Base-by-base conservation (phyloP, 2,113 vertebrate genomes). In the Gadus macrocephalus region DNA sequence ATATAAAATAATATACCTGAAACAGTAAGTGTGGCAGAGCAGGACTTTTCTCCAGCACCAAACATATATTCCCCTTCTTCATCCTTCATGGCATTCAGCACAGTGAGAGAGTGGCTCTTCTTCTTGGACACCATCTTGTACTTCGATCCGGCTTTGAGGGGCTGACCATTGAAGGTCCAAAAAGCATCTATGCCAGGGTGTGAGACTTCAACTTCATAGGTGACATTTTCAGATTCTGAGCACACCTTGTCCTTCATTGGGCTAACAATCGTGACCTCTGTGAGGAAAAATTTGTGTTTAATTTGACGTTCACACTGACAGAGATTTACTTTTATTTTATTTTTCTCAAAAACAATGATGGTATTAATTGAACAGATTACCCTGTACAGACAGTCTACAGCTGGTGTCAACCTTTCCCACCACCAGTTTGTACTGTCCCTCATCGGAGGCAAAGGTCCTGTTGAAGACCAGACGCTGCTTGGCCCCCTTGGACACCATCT, bases 11-110 rank as follows among this genome's bases (percentile, higher is more conserved):
- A 5, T 78, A 63, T 92, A 99, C 97, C 97, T 93, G 95, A 91
- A 71, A 99, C 96, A 1, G 91, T 94, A 75, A 99, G 92, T 16
- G 87, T 92, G 70, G 94, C 97, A 66, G 88, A 93, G 75, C 95
- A 96, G 75, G 85, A 95, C 87, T 98, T 95, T 85, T 97, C 95
- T 68, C 97, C 97, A 74, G 96, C 96, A 71, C 93, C 93, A 74
- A 98, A 98, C 63, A 89, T 83, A 74, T 98, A 99, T 76, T 96
- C 88, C 78, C 97, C 97, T 87, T 99, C 97, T 69, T 98, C 96
- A 66, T 99, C 97, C 87, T 98, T 98, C 95, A 96, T 98, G 78
- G 95, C 89, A 72, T 97, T 96, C 78, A 95, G 83, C 64, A 99
- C 90, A 5, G 93, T 98, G 79, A 99, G 75, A 19, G 76, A 93